Base-by-base conservation (phyloP, 2,113 vertebrate genomes). In the Trachemys scripta region DNA sequence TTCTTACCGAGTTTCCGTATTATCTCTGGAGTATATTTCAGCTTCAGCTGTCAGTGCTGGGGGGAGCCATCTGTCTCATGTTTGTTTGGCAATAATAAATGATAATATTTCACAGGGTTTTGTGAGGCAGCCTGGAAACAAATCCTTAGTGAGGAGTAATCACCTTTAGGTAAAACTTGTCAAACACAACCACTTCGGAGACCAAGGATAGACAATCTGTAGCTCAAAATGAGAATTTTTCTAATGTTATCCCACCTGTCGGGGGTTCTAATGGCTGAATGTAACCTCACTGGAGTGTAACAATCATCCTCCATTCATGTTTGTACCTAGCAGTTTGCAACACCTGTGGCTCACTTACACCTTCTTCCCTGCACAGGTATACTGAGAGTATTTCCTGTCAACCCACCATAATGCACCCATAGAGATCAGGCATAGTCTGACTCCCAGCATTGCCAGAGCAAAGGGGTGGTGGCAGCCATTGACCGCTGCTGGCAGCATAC, bases 141-240 rank as follows among this genome's bases (percentile, higher is more conserved):
- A 94, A 92, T 62, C 51, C 31, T 49, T n/a, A 42, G 31, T n/a
- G 82, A 83, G 84, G 75, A 85, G 49, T 22, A n/a, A 9, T 57
- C 0, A 0, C 50, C 47, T 42, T 69, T 47, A 59, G 19, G 78
- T 80, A 35, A 1, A 0, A 6, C 75, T 88, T 65, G 81, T 35
- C 29, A 0, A 1, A 0, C 16, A 42, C 49, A 5, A 1, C 11
- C 0, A 0, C 0, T 0, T 6, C 3, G 1, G 49, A 62, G 51
- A 29, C 76, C 0, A 0, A 62, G 25, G n/a, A 51, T 27, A 47
- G 29, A 42, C 25, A 19, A 17, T 0, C 0, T 1, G 59, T 19
- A 54, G 35, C 27, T 22, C n/a, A 42, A 20, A 38, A 9, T 42
- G 54, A 38, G 59, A 65, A 14, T 45, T 35, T n/a, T 31, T 4